Evolutionary conservation across 1,140 invertebrate species (phyloP).

Genomic region (Mamestra configurata): DNA sequence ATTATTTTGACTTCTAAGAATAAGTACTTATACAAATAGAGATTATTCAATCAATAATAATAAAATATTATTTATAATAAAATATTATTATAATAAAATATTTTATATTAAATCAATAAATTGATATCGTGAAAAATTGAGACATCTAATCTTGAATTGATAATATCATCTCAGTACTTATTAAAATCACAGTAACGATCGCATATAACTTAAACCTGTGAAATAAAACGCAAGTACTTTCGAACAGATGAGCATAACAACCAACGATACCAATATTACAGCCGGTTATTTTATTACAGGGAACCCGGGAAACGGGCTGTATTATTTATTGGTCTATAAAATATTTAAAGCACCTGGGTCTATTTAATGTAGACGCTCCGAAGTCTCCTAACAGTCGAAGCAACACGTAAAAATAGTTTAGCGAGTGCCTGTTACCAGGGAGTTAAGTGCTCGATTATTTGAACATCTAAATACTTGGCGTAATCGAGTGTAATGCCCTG

Average conservation of each 20-base stretch:
- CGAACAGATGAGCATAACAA: background rate
- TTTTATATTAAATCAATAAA: no score
- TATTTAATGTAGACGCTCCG: constrained; percentile 52
- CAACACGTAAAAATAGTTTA: constrained; percentile 43
- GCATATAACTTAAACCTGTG: constrained; percentile 1
- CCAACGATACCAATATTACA: constrained; percentile 41
- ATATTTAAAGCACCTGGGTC: constrained; percentile 71
- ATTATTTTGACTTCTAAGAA: constrained; percentile 3
- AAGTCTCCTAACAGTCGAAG: background rate
- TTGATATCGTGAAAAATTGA: background rate
- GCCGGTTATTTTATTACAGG: constrained; percentile 45
- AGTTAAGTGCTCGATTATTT: background rate
- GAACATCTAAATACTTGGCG: background rate
- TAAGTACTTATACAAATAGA: background rate
- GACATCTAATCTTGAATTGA: no score
- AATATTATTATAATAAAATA: no score
- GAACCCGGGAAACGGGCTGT: constrained; percentile 51
- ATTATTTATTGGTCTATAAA: constrained; percentile 73
- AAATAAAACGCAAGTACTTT: constrained; percentile 5
- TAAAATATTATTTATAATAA: no score
- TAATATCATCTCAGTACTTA: no score
- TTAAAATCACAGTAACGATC: background rate
- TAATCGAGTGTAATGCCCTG: background rate
- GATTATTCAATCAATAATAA: no score
- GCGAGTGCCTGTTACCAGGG: background rate